Conservation (phyloP, 1,140 invertebrate species). For the Trichonephila clavata region DNA sequence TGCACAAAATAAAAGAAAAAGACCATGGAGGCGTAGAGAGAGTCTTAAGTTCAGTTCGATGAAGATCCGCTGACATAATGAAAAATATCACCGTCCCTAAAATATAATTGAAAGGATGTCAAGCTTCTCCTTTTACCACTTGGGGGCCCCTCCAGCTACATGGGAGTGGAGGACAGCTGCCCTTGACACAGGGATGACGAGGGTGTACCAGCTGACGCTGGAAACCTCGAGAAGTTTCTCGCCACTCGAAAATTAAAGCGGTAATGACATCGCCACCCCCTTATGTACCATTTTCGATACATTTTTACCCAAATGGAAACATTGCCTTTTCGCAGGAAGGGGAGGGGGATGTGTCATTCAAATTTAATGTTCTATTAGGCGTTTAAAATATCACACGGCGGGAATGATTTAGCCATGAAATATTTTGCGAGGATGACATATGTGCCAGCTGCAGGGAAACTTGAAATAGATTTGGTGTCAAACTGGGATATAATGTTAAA, state of each 20-base stretch:
- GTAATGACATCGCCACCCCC: conserved; percentile 41
- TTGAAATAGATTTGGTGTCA: background rate
- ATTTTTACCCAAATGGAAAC: background rate
- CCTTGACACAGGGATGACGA: conserved; percentile 67
- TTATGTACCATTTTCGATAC: background rate
- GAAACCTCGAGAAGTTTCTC: too few species aligned
- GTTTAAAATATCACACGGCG: conserved; percentile 16
- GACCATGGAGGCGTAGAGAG: background rate
- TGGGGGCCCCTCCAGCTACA: background rate
- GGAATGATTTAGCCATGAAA: background rate
- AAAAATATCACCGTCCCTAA: conserved; percentile 60
- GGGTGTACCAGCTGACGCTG: conserved; percentile 35
- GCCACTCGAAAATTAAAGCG: conserved; percentile 60
- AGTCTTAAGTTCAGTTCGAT: background rate
- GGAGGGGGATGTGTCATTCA: conserved; percentile 27
- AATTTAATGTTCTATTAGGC: conserved; percentile 36
- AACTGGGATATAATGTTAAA: background rate
- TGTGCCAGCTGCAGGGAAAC: background rate
- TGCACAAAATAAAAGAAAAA: background rate
- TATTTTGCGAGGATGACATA: background rate
- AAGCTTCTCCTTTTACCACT: conserved; percentile 56
- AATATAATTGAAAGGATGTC: conserved; percentile 70
- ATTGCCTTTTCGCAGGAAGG: conserved; percentile 14
- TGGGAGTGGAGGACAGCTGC: conserved; percentile 24
- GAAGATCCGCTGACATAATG: conserved; percentile 64